Percentiles rank a stretch among this genome's conserved stretches.
phyloP scores from a whole-genome alignment of 2,113 vertebrate genomes.

The Poeciliopsis occidentalis region DNA sequence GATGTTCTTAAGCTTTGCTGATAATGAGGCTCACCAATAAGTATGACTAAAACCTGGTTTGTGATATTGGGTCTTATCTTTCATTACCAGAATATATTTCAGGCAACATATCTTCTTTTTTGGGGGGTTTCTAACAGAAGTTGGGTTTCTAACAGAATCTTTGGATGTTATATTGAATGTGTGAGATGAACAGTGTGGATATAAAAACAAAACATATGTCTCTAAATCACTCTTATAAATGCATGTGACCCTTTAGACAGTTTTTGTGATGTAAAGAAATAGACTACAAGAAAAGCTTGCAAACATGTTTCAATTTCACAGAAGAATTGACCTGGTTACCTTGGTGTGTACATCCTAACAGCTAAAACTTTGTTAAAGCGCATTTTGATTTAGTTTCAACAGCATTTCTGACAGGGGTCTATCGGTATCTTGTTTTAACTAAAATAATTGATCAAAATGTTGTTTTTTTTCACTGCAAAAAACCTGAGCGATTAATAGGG shows the following conservation, averaged over 20 bases:
- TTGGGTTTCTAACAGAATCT: constrained; percentile 8
- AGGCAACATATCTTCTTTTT: constrained; percentile 7
- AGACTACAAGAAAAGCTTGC: neutral
- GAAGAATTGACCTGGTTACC: neutral
- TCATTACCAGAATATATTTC: constrained; percentile 20
- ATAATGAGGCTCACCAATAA: constrained; percentile 50
- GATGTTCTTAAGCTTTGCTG: constrained; percentile 48
- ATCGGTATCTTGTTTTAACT: neutral
- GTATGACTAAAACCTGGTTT: constrained; percentile 44
- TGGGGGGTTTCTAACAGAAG: constrained; percentile 13
- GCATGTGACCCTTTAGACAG: neutral
- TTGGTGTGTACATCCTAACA: neutral
- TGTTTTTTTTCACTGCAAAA: no score
- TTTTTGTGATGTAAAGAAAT: neutral
- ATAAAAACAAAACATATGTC: neutral
- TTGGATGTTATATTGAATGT: constrained; percentile 2
- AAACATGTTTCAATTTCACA: neutral
- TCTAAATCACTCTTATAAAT: neutral
- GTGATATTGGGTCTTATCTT: constrained; percentile 40
- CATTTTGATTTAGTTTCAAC: neutral
- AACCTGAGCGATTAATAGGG: neutral
- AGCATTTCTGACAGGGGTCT: neutral
- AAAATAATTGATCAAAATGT: neutral
- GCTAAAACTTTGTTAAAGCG: neutral
- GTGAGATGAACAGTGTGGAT: neutral